Evolutionary conservation across 2,113 vertebrate species (phyloP), one percentile per base, ranked within the genome.

Genomic region (Charadrius vociferus): DNA sequence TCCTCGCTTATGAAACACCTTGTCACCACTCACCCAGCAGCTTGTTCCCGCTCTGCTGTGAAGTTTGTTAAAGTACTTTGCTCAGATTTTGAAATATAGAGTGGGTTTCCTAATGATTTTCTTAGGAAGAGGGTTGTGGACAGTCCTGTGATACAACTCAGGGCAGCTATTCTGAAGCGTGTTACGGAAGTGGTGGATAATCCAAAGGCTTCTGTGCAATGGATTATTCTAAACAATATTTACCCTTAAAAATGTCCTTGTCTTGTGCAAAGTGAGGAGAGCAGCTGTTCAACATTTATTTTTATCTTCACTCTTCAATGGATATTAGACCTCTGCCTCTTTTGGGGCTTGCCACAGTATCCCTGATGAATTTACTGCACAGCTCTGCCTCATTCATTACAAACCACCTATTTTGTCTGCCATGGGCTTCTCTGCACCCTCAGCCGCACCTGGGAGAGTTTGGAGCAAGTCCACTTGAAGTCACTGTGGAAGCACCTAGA

Each of bases 261-360:
- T 45, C 78, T 82, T 66, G 45, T 34, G 49, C 73, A 77, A 87
- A 95, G 37, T 34, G 58, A 94, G 73, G 53, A 81, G 37, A 96
- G 39, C 93, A 97, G 91, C 81, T 96, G 96, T 97, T 91, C 86
- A 79, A 49, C 86, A 43, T 97, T 93, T 92, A 95, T 97, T 96
- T 96, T 97, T 97, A 86, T 89, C 95, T 79, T 84, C 58, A 27
- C 29, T 89, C 61, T 62, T 92, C 88, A 85, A 17, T 58, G 50
- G 43, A 68, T 93, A 63, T 86, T 89, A 91, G 94, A 95, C 93
- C 73, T 95, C 61, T 94, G 86, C 49, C 65, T 81, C 93, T 92
- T 94, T 4, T 21, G 81, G 70, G 92, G 83, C 65, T 84, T 84
- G 49, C 86, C 67, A 63, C 52, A 41, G 30, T 19, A 52, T 81